Percentiles rank a stretch among this genome's conserved stretches.
Conservation (phyloP, 1,140 invertebrate species). For the Halesus radiatus region DNA sequence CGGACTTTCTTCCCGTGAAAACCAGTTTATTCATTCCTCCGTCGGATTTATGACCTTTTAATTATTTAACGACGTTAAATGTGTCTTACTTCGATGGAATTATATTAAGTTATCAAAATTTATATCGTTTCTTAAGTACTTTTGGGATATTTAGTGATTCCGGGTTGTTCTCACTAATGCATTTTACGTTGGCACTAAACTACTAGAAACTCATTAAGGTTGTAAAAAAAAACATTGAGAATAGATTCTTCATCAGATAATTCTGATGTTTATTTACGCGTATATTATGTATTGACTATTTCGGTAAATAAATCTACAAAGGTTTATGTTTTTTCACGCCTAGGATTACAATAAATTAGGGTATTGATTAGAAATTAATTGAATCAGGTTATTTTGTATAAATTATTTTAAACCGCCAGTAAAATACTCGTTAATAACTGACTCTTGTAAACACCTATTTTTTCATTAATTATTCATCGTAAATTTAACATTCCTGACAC, state of each 20-base stretch:
- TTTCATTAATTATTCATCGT: too few relatives aligned
- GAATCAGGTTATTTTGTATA: neutral
- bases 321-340: constrained; percentile 12
- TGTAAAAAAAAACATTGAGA: constrained; percentile 1
- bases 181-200: constrained; percentile 13
- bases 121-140: constrained; percentile 22
- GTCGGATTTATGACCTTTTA: constrained; percentile 8
- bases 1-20: neutral
- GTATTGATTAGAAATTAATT: neutral
- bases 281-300: constrained; percentile 2
- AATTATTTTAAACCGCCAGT: too few relatives aligned
- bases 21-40: constrained; percentile 1
- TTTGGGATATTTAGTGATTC: constrained; percentile 24
- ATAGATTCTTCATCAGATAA: constrained; percentile 16
- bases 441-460: too few relatives aligned
- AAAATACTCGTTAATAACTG: too few relatives aligned
- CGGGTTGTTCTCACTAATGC: constrained; percentile 22
- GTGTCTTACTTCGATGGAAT: constrained; percentile 11
- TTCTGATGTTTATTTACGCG: neutral
- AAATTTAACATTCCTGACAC: too few relatives aligned
- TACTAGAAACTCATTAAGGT: constrained; percentile 18
- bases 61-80: constrained; percentile 2
- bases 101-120: constrained; percentile 34
- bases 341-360: constrained; percentile 11
- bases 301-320: constrained; percentile 21